These are phyloP conservation scores for Myotis pilosus DNA, from an alignment of 2,797 vertebrate species.

Conservation along the genomic window DNA sequence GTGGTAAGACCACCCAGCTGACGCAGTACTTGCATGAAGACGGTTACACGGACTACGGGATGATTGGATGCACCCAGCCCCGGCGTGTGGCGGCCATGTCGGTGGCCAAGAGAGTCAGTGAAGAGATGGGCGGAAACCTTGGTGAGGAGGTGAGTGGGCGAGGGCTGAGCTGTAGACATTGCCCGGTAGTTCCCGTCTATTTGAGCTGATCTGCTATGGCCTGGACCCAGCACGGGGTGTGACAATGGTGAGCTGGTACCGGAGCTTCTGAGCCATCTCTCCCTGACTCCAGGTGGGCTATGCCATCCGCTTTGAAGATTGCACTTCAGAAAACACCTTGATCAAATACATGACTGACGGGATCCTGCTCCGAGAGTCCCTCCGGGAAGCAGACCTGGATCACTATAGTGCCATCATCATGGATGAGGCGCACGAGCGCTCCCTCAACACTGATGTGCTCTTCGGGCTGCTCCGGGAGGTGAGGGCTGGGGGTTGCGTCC, in stretches of 20 bases:
- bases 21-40: slow-evolving; percentile 99
- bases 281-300: slow-evolving; percentile 91
- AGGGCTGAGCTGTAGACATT: background rate
- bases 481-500: background rate
- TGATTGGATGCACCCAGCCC: slow-evolving; percentile 98
- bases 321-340: slow-evolving; percentile 95
- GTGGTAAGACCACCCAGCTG: slow-evolving; percentile 98
- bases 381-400: slow-evolving; percentile 96
- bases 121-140: slow-evolving; percentile 94
- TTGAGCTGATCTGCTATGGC: background rate
- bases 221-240: background rate
- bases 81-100: slow-evolving; percentile 98
- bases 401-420: slow-evolving; percentile 99
- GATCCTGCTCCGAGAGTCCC: slow-evolving; percentile 96
- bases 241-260: fast-evolving
- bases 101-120: slow-evolving; percentile 97
- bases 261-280: background rate
- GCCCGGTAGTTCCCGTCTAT: background rate
- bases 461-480: slow-evolving; percentile 98
- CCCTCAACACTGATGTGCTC: slow-evolving; percentile 96
- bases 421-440: slow-evolving; percentile 98
- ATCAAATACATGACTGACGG: slow-evolving; percentile 99
- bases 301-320: slow-evolving; percentile 99
- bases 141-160: slow-evolving; percentile 93
- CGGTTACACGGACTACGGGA: slow-evolving; percentile 96